Evolutionary conservation across 2,113 vertebrate genomes (phyloP).

Genomic region (Upupa epops): DNA sequence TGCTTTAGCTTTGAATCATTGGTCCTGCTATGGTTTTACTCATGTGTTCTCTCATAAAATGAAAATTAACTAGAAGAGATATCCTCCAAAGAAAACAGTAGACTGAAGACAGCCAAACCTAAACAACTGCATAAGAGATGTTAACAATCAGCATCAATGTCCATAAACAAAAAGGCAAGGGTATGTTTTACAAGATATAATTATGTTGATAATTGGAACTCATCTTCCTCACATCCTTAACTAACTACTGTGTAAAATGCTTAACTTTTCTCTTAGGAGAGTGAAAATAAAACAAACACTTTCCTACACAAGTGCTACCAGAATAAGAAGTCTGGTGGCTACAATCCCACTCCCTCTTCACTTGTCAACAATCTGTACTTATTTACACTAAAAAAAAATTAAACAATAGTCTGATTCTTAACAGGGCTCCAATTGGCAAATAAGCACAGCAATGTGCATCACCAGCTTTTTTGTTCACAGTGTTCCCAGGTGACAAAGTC

Average conservation of each 20-base stretch:
- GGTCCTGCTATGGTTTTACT: neutral
- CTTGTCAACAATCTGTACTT: neutral
- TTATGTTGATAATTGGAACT: neutral
- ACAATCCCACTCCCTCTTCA: neutral
- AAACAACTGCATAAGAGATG: neutral
- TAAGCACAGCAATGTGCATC: neutral
- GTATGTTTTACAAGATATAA: neutral
- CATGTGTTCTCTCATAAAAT: neutral
- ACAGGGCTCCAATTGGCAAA: neutral
- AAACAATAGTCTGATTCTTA: neutral
- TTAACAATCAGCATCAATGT: neutral
- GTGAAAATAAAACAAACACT: neutral
- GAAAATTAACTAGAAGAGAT: neutral
- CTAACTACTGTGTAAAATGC: neutral
- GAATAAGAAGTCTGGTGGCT: neutral
- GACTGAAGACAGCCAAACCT: neutral
- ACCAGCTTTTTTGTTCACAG: neutral
- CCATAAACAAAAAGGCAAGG: neutral
- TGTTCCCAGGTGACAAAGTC: neutral
- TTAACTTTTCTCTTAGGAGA: neutral
- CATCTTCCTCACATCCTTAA: neutral
- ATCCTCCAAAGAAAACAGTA: neutral
- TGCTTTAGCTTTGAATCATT: neutral
- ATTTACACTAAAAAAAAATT: neutral
- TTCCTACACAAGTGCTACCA: neutral